These are phyloP conservation scores for Aphelenchoides fujianensis DNA, from an alignment of 1,140 invertebrate genomes.

Conservation along the genomic window DNA sequence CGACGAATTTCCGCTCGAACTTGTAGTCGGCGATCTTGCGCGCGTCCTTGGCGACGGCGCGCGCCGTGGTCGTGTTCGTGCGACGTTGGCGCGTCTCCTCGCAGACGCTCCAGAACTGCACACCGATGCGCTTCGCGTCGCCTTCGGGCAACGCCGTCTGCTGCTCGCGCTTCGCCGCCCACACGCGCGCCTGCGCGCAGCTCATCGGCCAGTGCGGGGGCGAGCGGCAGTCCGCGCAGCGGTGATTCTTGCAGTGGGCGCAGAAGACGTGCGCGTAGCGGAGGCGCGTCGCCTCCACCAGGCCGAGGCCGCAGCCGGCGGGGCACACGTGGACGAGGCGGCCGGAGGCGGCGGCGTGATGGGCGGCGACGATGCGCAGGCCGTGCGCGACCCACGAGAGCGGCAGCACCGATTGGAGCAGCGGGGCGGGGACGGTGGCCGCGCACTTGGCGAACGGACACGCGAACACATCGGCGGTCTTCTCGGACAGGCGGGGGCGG, in stretches of 20 bases:
- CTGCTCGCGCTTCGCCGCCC: conserved; percentile 5
- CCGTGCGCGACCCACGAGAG: neutral
- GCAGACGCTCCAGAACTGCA: conserved; percentile 21
- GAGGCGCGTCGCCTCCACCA: neutral
- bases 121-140: neutral
- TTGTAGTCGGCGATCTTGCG: conserved; percentile 26
- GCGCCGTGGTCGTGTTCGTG: conserved; percentile 2
- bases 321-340: conserved; percentile 21
- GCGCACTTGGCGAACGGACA: conserved; percentile 20
- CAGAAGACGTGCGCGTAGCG: conserved; percentile 15
- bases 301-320: neutral
- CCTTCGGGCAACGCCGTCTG: neutral
- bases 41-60: conserved; percentile 15
- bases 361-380: neutral
- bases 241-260: conserved; percentile 14
- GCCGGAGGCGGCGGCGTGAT: conserved; percentile 1
- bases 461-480: neutral
- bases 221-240: conserved; percentile 9
- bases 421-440: neutral
- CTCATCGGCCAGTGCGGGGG: conserved; percentile 21
- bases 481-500: conserved; percentile 11
- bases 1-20: conserved; percentile 26
- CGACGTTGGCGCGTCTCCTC: conserved; percentile 9
- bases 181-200: neutral
- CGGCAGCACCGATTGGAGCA: conserved; percentile 14